Base-by-base conservation (phyloP, 2,797 vertebrate genomes). In the Toxotes lorentzi region DNA sequence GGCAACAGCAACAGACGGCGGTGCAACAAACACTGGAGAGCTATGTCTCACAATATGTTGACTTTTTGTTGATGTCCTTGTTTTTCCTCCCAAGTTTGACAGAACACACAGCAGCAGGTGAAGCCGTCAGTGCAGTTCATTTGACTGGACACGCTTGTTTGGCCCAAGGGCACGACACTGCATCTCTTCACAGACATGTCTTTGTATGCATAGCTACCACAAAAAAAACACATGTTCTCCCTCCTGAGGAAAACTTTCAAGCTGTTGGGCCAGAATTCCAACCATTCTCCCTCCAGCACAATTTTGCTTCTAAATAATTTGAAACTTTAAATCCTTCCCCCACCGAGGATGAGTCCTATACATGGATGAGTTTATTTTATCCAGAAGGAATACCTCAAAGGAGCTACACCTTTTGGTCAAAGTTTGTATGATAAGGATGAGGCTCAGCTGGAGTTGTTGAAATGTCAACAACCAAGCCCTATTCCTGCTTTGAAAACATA, bases 101-200 rank as follows among this genome's bases (percentile, higher is more conserved):
- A 43, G 54, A 61, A 65, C 61, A 14, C 40, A 50, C 47, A 43
- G 74, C 73, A 78, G 81, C 87, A 85, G 87, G 74, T 83, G 88
- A 47, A 48, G 66, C 62, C 38, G 8, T 71, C 74, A 4, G 68
- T 63, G 40, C 50, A 5, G 45, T 14, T 74, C 43, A 51, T 73
- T 59, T 68, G 77, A 79, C 67, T 16, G 73, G 73, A 76, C 82
- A 83, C 88, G 79, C 83, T 86, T 87, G 86, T 85, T 90, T 23
- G 51, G 65, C 67, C 75, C 60, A 19, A 61, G 80, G 82, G 68
- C 86, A 24, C 32, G 60, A 72, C 79, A 23, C 65, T n/a, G 35
- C 24, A 0, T 56, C 84, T 57, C 48, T 11, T 41, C 67, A 84
- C 73, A 83, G 30, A 65, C 62, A 12, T 9, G 1, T n/a, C 82